A percentile compares a stretch with the other conserved stretches of the same genome.
Evolutionary conservation across 2,797 vertebrate genomes (phyloP).

Genomic region (Lemur catta): DNA sequence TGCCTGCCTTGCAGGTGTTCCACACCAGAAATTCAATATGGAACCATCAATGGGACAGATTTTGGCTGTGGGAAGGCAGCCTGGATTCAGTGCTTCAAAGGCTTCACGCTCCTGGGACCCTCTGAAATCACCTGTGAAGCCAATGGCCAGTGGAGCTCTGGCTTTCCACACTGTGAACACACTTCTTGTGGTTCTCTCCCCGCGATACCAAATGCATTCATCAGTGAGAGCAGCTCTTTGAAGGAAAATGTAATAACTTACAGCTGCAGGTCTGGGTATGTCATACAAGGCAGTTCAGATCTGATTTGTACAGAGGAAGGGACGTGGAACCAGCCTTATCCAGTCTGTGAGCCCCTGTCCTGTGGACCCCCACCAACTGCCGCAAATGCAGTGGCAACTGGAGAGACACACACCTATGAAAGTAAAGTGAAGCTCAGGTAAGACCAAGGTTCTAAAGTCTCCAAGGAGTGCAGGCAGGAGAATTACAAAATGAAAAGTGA

Average conservation of each 20-base stretch:
- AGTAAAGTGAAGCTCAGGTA: slow-evolving; percentile 94
- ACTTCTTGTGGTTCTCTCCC: slow-evolving; percentile 90
- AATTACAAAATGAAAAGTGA: not conserved
- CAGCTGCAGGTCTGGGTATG: slow-evolving; percentile 91
- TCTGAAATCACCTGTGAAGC: slow-evolving; percentile 89
- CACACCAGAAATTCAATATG: slow-evolving; percentile 87
- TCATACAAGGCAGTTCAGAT: slow-evolving; percentile 86
- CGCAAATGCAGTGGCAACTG: slow-evolving; percentile 85
- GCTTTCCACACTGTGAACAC: slow-evolving; percentile 90
- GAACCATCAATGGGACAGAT: slow-evolving; percentile 84
- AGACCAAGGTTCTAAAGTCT: slow-evolving; percentile 46
- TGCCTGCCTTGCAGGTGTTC: slow-evolving; percentile 91
- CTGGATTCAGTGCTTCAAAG: slow-evolving; percentile 89
- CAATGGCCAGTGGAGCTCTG: slow-evolving; percentile 92
- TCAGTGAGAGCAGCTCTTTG: slow-evolving; percentile 86
- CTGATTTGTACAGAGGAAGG: slow-evolving; percentile 90
- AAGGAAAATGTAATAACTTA: slow-evolving; percentile 90
- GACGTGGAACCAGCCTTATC: slow-evolving; percentile 90
- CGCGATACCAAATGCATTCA: slow-evolving; percentile 87
- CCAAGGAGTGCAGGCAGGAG: not conserved
- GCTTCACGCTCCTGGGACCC: slow-evolving; percentile 91
- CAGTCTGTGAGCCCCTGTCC: slow-evolving; percentile 90
- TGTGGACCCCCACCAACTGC: slow-evolving; percentile 92
- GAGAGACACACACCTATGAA: slow-evolving; percentile 88
- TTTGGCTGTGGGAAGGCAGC: slow-evolving; percentile 88